Evolutionary conservation across 2,797 vertebrate genomes (phyloP).

Genomic region (Aselliscus stoliczkanus): DNA sequence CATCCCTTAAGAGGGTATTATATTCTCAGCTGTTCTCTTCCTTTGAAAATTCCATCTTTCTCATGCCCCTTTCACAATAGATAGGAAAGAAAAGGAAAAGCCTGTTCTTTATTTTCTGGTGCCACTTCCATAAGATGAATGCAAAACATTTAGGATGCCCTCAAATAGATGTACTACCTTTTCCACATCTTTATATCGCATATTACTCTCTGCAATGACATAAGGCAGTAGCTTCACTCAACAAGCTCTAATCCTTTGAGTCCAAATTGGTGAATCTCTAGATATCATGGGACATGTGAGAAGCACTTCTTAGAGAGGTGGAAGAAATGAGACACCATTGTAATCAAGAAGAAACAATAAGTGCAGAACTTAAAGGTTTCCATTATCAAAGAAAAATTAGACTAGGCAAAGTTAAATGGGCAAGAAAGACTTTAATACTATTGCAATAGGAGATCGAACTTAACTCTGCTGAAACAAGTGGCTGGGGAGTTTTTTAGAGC

Average conservation of each 20-base stretch:
- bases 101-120: neutral
- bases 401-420: neutral
- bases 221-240: neutral
- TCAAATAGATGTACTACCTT: neutral
- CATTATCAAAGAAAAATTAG: neutral
- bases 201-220: neutral
- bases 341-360: neutral
- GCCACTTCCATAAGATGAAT: neutral
- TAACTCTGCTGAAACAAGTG: neutral
- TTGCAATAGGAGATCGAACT: neutral
- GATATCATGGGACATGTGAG: neutral
- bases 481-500: neutral
- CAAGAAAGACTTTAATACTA: neutral
- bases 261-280: neutral
- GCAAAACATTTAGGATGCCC: neutral
- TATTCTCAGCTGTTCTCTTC: neutral
- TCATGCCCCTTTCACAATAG: constrained; percentile 2
- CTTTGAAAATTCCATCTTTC: neutral
- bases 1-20: neutral
- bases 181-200: neutral
- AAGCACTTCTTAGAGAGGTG: neutral
- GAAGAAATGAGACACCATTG: neutral
- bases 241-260: neutral
- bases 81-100: neutral
- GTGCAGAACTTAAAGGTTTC: neutral